phyloP scores from a whole-genome alignment of 2,888 invertebrate genomes.

The Thumatha senex region DNA sequence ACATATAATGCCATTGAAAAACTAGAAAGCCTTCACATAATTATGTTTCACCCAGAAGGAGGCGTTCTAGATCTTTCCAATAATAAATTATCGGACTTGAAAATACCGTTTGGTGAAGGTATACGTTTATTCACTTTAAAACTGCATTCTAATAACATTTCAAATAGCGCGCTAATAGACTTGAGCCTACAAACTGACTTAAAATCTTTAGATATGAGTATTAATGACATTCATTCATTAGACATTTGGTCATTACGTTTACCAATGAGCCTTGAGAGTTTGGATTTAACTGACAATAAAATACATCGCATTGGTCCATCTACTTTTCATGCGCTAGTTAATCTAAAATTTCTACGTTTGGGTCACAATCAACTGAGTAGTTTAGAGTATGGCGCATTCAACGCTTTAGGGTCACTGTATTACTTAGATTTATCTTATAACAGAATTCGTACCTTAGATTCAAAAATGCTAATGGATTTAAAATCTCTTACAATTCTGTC shows the following conservation, averaged over 20 bases:
- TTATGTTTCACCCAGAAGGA: conserved; percentile 60
- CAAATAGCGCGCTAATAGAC: conserved; percentile 49
- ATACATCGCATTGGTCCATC: conserved; percentile 59
- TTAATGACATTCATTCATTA: conserved; percentile 54
- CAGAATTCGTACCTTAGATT: conserved; percentile 53
- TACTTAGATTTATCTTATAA: conserved; percentile 57
- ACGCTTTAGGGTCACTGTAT: conserved; percentile 48
- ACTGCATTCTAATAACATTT: conserved; percentile 62
- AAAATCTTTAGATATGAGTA: conserved; percentile 53
- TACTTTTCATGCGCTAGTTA: conserved; percentile 48
- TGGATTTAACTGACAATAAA: conserved; percentile 60
- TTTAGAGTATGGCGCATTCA: conserved; percentile 63
- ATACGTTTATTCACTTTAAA: conserved; percentile 49
- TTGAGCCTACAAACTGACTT: conserved; percentile 55
- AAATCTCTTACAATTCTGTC: conserved; percentile 55
- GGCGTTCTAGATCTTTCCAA: conserved; percentile 69
- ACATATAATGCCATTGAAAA: conserved; percentile 56
- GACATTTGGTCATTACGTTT: conserved; percentile 53
- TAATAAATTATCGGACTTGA: conserved; percentile 55
- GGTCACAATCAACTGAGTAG: conserved; percentile 51
- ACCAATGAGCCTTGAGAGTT: conserved; percentile 45
- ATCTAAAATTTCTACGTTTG: conserved; percentile 57
- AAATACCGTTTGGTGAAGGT: conserved; percentile 57
- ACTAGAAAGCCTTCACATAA: conserved; percentile 52
- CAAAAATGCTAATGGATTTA: conserved; percentile 62